Evolutionary conservation across 2,113 vertebrate species (phyloP).

Genomic region (Petroica traversi): DNA sequence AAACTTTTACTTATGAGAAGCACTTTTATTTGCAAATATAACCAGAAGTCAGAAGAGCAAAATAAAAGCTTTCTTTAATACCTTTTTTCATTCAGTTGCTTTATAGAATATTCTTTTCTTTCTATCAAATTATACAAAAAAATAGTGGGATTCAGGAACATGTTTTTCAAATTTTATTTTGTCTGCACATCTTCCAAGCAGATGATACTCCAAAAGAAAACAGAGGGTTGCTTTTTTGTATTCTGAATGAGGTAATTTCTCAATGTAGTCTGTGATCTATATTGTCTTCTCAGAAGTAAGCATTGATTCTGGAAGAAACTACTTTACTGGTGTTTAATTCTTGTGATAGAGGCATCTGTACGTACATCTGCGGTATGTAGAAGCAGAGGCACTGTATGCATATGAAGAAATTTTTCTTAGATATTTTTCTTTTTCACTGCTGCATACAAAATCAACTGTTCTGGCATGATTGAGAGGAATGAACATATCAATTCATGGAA

Average conservation of each 20-base stretch:
- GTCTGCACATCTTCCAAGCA: background rate
- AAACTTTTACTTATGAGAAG: background rate
- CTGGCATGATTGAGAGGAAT: background rate
- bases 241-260: background rate
- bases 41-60: background rate
- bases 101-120: background rate
- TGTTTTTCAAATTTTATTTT: background rate
- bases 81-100: background rate
- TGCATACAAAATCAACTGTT: background rate
- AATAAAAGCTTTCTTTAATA: background rate
- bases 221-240: background rate
- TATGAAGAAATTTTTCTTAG: background rate
- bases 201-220: background rate
- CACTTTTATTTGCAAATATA: background rate
- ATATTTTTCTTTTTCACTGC: background rate
- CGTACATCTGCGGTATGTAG: background rate
- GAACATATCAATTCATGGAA: background rate
- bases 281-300: background rate
- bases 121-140: background rate
- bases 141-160: background rate
- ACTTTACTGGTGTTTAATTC: background rate
- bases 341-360: background rate
- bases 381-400: background rate
- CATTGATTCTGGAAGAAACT: background rate
- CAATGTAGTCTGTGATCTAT: background rate